These are phyloP conservation scores for Pseudorectes ferrugineus DNA, from an alignment of 2,113 vertebrate species.

Conservation along the genomic window DNA sequence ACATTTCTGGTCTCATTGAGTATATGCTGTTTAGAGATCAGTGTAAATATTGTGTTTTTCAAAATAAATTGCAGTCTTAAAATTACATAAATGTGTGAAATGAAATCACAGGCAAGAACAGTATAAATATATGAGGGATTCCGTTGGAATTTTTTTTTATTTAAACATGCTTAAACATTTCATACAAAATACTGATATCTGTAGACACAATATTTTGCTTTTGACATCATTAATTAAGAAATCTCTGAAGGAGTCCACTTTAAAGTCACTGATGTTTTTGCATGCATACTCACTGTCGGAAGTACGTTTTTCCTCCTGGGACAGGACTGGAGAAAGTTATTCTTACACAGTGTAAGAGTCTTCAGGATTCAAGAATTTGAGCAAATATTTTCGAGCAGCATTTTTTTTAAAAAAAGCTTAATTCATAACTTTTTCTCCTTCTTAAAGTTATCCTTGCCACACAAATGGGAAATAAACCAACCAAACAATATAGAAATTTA, in stretches of 20 bases:
- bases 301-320: not conserved
- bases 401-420: accelerated
- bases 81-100: not conserved
- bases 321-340: not conserved
- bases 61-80: not conserved
- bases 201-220: not conserved
- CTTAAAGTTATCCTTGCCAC: not conserved
- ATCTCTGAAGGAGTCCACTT: not conserved
- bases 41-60: not conserved
- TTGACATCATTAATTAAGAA: not conserved
- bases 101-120: not conserved
- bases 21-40: not conserved
- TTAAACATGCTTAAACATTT: not conserved
- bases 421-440: not conserved
- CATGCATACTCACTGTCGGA: accelerated
- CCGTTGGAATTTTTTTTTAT: not conserved
- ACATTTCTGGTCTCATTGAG: not conserved
- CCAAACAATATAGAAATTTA: not conserved
- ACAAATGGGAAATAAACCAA: not conserved
- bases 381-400: not conserved
- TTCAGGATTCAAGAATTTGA: not conserved
- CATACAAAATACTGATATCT: not conserved
- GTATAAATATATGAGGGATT: not conserved
- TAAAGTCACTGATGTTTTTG: not conserved
- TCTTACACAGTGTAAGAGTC: not conserved